Conservation (phyloP, 2,888 invertebrate species). For the Stictocephala bisonia region DNA sequence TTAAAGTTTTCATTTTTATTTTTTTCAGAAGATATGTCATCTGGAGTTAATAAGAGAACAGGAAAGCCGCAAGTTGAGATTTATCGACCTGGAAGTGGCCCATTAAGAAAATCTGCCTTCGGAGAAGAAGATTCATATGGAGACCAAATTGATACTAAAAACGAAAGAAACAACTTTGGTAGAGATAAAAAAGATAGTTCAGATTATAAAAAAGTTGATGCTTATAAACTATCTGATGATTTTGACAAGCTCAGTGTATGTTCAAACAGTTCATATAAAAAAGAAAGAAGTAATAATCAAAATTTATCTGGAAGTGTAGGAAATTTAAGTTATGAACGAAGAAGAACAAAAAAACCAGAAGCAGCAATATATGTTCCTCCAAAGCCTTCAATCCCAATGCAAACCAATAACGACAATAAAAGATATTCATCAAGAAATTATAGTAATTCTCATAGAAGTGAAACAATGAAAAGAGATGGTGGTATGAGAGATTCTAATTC, state of each 20-base stretch:
- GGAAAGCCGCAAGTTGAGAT: conserved; percentile 76
- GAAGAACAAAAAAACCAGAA: conserved; percentile 69
- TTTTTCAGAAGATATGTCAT: conserved; percentile 58
- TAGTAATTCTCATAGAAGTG: conserved; percentile 18
- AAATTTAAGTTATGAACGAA: conserved; percentile 54
- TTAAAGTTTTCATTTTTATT: no score
- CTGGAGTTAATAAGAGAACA: conserved; percentile 69
- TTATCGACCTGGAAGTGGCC: conserved; percentile 82
- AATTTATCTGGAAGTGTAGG: conserved; percentile 17
- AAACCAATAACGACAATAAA: conserved; percentile 10
- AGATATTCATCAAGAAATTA: conserved; percentile 1
- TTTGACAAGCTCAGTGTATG: conserved; percentile 36
- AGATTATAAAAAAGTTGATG: neutral
- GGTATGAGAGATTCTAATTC: neutral
- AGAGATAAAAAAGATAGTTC: conserved; percentile 23
- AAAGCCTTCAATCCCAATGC: conserved; percentile 65
- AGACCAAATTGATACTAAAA: neutral
- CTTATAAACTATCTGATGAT: conserved; percentile 25
- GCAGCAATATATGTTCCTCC: conserved; percentile 69
- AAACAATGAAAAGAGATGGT: neutral
- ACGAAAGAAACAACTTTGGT: conserved; percentile 15
- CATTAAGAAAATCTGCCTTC: conserved; percentile 73
- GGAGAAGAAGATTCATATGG: conserved; percentile 44
- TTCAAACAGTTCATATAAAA: conserved; percentile 24
- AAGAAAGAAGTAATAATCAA: conserved; percentile 10